A percentile compares a stretch with the other conserved stretches of the same genome.
These are phyloP conservation scores for Musca vetustissima DNA, from an alignment of 1,140 invertebrate genomes.

Conservation along the genomic window DNA sequence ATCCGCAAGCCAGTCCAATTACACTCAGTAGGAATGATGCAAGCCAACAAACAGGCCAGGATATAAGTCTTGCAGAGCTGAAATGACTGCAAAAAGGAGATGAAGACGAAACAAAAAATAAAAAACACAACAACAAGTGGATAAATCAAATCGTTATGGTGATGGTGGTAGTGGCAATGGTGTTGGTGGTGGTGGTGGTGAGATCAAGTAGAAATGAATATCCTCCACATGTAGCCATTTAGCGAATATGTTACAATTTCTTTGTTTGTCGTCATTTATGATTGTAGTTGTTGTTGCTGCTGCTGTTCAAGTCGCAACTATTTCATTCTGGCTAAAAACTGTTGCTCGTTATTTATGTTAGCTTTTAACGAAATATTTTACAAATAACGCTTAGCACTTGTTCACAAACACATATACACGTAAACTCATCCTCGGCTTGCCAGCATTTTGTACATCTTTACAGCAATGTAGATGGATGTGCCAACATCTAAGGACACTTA, in stretches of 20 bases:
- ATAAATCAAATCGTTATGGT: neutral
- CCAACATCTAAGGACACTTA: too few species aligned
- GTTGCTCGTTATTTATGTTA: conserved; percentile 24
- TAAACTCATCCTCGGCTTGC: too few species aligned
- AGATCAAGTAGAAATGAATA: neutral
- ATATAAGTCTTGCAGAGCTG: too few species aligned
- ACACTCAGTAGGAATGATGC: too few species aligned
- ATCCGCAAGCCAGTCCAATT: too few species aligned
- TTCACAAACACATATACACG: neutral
- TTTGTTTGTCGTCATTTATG: conserved; percentile 14
- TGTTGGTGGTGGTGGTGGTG: neutral
- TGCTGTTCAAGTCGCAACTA: too few species aligned
- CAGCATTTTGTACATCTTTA: too few species aligned
- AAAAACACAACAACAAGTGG: neutral
- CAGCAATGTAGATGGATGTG: too few species aligned
- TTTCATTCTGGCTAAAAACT: conserved; percentile 6
- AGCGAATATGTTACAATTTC: conserved; percentile 21
- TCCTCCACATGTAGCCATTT: conserved; percentile 12
- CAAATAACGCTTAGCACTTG: conserved; percentile 11
- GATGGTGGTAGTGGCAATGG: too few species aligned
- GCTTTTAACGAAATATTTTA: conserved; percentile 23
- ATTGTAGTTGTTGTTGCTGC: neutral
- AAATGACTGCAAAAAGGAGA: neutral
- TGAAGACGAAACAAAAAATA: neutral
- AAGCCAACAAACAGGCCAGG: too few species aligned